These are phyloP conservation scores for Sebastes hubbsi DNA, from an alignment of 2,797 vertebrate species.

Conservation along the genomic window DNA sequence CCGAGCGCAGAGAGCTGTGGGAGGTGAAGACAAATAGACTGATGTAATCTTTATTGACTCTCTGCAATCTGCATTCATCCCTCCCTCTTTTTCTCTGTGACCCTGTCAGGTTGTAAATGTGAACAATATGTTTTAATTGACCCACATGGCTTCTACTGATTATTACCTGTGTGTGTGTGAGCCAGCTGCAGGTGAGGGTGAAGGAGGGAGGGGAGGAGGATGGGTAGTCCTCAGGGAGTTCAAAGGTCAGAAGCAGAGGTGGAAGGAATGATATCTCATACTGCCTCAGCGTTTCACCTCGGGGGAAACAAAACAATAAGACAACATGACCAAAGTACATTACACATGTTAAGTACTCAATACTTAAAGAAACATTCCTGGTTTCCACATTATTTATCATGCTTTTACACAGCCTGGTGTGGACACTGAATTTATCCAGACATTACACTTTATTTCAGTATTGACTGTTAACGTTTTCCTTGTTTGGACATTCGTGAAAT, in stretches of 20 bases:
- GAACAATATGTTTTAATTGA: neutral
- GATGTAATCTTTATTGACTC: neutral
- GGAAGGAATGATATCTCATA: slow-evolving; percentile 86
- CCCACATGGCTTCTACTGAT: neutral
- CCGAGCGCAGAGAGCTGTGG: slow-evolving; percentile 85
- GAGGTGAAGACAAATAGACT: neutral
- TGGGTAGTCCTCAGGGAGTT: slow-evolving; percentile 88
- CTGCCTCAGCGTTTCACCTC: slow-evolving; percentile 68
- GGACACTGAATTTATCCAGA: neutral
- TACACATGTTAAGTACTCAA: neutral
- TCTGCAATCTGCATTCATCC: neutral
- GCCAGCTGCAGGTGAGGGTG: slow-evolving; percentile 89
- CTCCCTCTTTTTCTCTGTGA: neutral
- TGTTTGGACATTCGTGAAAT: neutral
- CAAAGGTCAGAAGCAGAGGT: slow-evolving; percentile 88
- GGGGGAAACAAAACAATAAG: neutral
- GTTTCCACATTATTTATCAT: neutral
- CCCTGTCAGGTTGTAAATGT: neutral
- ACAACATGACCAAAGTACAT: neutral
- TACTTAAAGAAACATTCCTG: neutral
- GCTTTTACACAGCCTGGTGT: neutral
- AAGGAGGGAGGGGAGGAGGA: slow-evolving; percentile 86
- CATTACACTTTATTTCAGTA: neutral
- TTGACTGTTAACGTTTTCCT: neutral
- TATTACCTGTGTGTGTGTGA: slow-evolving; percentile 88